Base-by-base conservation (phyloP, 1,140 invertebrate species). In the Drosophila nasuta region DNA sequence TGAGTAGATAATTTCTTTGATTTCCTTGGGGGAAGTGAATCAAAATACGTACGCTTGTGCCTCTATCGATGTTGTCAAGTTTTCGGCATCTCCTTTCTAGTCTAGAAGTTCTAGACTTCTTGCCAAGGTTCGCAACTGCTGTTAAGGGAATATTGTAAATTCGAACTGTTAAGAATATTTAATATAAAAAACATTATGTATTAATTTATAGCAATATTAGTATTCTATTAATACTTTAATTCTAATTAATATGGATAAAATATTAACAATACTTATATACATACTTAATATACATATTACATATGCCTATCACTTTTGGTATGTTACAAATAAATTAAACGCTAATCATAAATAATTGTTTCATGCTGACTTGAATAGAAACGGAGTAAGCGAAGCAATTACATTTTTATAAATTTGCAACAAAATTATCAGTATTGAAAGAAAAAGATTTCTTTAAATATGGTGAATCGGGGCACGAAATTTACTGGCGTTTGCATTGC, bases 261-360 rank as follows among this genome's bases (percentile, higher is more conserved):
- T 51, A 68, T 62, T 66, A 11, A 51, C 66, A 63, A 11, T 51
- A 74, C 25, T 52, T 11, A 70, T 67, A 45, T 43, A 57, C 13
- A 17, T 63, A 52, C n/a, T 33, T 52, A 63, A 38, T 43, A 57
- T 58, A 66, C 10, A 49, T 64, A 48, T 69, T 52, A 68, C 30
- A 58, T 68, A 77, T 76, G 52, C 58, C 67, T 80, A 82, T 79
- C 69, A 60, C 68, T 25, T 62, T 81, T 86, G 78, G 52, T n/a
- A 86, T 77, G 62, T 81, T 77, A 60, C 49, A 46, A 66, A 65
- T 71, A 72, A 71, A 66, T 72, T 51, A 28, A 64, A 38, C 33
- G 25, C 46, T 60, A 70, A 54, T 63, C 28, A 52, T 59, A 30
- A 3, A 41, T 10, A 20, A 51, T 11, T 43, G 41, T 43, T 48